Conservation (phyloP, 2,113 vertebrate species). For the Pachycephala philippinensis region DNA sequence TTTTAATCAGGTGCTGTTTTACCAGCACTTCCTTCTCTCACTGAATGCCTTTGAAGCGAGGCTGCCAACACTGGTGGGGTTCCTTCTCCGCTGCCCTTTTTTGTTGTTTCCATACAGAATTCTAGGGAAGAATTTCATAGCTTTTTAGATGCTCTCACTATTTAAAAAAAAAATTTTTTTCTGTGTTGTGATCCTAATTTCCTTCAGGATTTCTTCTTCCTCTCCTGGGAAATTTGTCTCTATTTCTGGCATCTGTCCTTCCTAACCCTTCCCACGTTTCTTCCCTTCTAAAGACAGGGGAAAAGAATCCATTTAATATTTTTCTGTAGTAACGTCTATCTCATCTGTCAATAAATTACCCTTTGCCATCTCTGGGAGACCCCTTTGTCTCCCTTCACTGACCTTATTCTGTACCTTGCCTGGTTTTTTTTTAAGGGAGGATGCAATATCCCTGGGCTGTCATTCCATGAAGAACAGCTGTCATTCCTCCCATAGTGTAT, state of each 20-base stretch:
- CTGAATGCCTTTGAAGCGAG: neutral
- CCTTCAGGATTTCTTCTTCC: slow-evolving; percentile 38
- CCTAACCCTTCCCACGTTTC: slow-evolving; percentile 24
- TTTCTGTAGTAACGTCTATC: slow-evolving; percentile 61
- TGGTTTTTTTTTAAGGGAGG: slow-evolving; percentile 63
- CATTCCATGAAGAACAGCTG: slow-evolving; percentile 73
- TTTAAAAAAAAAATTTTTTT: neutral
- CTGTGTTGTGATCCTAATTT: slow-evolving; percentile 42
- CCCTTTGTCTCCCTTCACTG: slow-evolving; percentile 62
- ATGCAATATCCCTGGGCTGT: slow-evolving; percentile 64
- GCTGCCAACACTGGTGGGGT: neutral
- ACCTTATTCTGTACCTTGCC: slow-evolving; percentile 64
- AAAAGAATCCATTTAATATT: slow-evolving; percentile 63
- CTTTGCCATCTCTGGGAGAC: slow-evolving; percentile 61
- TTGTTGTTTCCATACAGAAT: slow-evolving; percentile 17
- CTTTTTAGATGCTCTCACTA: neutral
- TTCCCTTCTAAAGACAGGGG: slow-evolving; percentile 41
- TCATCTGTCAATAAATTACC: slow-evolving; percentile 70
- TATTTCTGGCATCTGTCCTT: slow-evolving; percentile 49
- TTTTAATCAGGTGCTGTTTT: slow-evolving; percentile 47
- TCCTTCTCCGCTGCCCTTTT: neutral
- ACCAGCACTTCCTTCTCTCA: slow-evolving; percentile 31
- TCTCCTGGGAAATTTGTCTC: slow-evolving; percentile 58
- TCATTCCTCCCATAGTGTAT: slow-evolving; percentile 63
- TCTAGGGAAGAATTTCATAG: neutral